Evolutionary conservation across 92 coral and sea anemone species (phyloP).

Genomic region (Desmophyllum pertusum): DNA sequence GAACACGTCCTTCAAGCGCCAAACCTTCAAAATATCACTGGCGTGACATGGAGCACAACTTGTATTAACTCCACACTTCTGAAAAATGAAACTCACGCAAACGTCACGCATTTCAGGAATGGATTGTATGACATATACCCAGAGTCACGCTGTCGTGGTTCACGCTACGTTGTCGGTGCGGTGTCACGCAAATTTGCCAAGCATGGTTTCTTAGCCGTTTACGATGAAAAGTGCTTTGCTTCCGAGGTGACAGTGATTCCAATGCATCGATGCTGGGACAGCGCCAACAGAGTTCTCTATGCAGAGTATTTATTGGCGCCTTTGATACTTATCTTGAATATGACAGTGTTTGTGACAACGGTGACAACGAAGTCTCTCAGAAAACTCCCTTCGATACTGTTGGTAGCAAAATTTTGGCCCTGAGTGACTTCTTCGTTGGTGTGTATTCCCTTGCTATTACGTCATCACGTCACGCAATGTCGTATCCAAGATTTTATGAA

Average conservation of each 20-base stretch:
- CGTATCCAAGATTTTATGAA: conserved; percentile 46
- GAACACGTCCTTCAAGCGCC: conserved; percentile 41
- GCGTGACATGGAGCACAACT: conserved; percentile 65
- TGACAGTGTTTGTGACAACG: conserved; percentile 42
- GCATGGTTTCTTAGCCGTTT: conserved; percentile 63
- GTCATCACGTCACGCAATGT: conserved; percentile 54
- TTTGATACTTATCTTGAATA: conserved; percentile 58
- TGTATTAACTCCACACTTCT: conserved; percentile 62
- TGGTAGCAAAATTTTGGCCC: conserved; percentile 74
- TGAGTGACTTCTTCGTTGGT: conserved; percentile 63
- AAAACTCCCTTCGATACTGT: conserved; percentile 56
- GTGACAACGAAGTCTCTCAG: conserved; percentile 55
- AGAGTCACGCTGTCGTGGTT: conserved; percentile 74
- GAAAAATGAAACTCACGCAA: conserved; percentile 44
- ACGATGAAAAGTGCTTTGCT: conserved; percentile 43
- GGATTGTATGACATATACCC: conserved; percentile 56
- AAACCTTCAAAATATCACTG: conserved; percentile 58
- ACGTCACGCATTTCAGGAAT: conserved; percentile 37
- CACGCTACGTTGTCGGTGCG: conserved; percentile 33
- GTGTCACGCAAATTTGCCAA: conserved; percentile 56
- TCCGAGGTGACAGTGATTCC: conserved; percentile 58
- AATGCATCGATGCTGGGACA: conserved; percentile 75
- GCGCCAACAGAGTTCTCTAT: conserved; percentile 65
- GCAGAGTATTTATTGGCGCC: conserved; percentile 64
- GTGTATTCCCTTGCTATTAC: conserved; percentile 62